Conservation (phyloP, 1,140 invertebrate genomes). For the Bursaphelenchus mucronatus region DNA sequence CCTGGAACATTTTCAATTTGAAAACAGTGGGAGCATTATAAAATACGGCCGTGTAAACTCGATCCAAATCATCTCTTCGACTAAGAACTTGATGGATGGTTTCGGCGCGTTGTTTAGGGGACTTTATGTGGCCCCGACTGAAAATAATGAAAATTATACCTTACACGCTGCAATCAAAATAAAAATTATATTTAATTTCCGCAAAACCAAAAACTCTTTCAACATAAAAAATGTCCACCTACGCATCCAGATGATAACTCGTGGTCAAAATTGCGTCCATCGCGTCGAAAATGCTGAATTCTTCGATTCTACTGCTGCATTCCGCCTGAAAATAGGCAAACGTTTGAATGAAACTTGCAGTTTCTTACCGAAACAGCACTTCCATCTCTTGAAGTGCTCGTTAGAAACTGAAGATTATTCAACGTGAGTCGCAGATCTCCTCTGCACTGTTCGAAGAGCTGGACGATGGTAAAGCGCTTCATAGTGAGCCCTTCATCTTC, state of each 20-base stretch:
- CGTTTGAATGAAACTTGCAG: not conserved
- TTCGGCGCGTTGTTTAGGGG: not conserved
- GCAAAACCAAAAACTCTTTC: constrained; percentile 2
- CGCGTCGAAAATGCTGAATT: constrained; percentile 14
- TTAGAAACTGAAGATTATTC: constrained; percentile 10
- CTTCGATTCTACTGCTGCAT: not conserved
- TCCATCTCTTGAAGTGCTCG: not conserved
- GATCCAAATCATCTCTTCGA: constrained; percentile 1
- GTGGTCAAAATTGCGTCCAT: constrained; percentile 12
- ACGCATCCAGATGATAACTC: constrained; percentile 11
- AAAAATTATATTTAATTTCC: too few relatives aligned
- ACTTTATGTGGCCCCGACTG: too few relatives aligned
- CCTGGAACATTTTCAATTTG: constrained; percentile 7
- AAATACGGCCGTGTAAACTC: constrained; percentile 9
- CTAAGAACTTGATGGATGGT: constrained; percentile 1
- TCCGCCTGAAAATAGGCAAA: constrained; percentile 11
- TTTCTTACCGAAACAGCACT: not conserved
- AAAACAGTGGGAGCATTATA: not conserved
- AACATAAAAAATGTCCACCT: not conserved
- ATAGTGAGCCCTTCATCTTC: not conserved
- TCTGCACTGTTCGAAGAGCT: constrained; percentile 8
- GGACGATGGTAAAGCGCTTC: not conserved
- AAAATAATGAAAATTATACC: too few relatives aligned
- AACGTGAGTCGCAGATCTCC: not conserved
- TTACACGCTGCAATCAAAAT: too few relatives aligned